These are phyloP conservation scores for Stictonetta naevosa DNA, from an alignment of 2,113 vertebrate species.

Conservation along the genomic window DNA sequence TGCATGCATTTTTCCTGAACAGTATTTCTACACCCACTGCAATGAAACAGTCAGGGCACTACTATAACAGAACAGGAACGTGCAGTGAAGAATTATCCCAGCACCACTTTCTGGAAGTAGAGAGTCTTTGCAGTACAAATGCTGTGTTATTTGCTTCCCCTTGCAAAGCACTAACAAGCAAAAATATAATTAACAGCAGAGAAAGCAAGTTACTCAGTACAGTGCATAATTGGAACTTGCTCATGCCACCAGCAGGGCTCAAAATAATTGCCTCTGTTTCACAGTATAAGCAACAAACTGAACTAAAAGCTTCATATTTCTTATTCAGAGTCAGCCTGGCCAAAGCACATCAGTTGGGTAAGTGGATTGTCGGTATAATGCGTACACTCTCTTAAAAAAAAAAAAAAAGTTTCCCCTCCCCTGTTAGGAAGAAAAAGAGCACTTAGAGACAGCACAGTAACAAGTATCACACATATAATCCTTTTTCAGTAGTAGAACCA, in stretches of 20 bases:
- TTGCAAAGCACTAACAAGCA: conserved; percentile 42
- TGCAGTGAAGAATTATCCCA: not conserved
- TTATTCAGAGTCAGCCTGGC: not conserved
- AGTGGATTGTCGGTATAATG: not conserved
- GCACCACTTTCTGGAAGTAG: not conserved
- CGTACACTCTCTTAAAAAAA: not conserved
- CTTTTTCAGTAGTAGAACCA: not conserved
- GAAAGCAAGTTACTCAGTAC: conserved; percentile 64
- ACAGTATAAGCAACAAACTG: conserved; percentile 10
- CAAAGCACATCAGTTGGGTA: not conserved
- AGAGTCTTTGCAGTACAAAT: conserved; percentile 11
- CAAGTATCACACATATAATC: not conserved
- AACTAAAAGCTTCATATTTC: conserved; percentile 46
- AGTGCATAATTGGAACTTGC: conserved; percentile 60
- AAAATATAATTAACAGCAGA: conserved; percentile 72
- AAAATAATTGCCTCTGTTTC: conserved; percentile 60
- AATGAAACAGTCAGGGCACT: not conserved
- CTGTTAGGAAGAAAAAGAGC: not conserved
- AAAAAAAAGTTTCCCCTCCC: not conserved
- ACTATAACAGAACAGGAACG: not conserved
- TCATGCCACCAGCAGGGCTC: conserved; percentile 41
- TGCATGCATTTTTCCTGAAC: not conserved
- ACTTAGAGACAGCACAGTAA: not conserved
- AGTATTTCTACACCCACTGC: not conserved
- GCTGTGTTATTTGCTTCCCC: conserved; percentile 28